These are phyloP conservation scores for Calephelis perditalis DNA, from an alignment of 2,888 invertebrate genomes.

Conservation along the genomic window DNA sequence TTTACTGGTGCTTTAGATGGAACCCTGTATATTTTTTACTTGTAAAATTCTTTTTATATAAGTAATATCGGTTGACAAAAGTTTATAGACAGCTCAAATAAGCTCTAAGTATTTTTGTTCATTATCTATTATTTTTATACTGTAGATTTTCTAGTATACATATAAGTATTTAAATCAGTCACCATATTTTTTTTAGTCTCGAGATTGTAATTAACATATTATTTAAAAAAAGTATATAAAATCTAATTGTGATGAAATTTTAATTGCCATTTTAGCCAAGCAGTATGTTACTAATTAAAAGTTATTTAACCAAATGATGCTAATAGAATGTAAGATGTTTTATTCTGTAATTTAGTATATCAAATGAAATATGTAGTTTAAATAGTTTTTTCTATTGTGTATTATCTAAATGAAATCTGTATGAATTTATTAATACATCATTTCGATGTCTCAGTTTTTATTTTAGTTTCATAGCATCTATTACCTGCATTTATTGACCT, in stretches of 20 bases:
- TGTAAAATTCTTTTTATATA: no score
- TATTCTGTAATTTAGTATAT: conserved; percentile 55
- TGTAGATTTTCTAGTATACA: not conserved
- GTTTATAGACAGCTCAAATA: not conserved
- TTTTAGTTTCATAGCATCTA: not conserved
- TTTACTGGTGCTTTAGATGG: no score
- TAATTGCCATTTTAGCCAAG: conserved; percentile 71
- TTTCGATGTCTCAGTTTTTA: conserved; percentile 54
- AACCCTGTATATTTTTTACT: no score
- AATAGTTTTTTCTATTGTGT: conserved; percentile 69
- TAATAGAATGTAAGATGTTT: conserved; percentile 68
- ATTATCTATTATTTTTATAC: not conserved
- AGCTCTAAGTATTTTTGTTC: not conserved
- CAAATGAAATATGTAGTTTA: conserved; percentile 54
- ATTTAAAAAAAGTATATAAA: conserved; percentile 40
- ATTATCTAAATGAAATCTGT: conserved; percentile 67
- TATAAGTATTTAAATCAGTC: not conserved
- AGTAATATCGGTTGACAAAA: not conserved
- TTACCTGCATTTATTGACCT: no score
- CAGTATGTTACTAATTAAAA: conserved; percentile 62
- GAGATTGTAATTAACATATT: conserved; percentile 39
- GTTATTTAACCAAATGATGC: conserved; percentile 75
- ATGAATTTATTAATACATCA: conserved; percentile 73
- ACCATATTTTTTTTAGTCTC: conserved; percentile 6
- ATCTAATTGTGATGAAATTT: conserved; percentile 66